Base-by-base conservation (phyloP, 1,140 invertebrate genomes). In the Sitobion miscanthi region DNA sequence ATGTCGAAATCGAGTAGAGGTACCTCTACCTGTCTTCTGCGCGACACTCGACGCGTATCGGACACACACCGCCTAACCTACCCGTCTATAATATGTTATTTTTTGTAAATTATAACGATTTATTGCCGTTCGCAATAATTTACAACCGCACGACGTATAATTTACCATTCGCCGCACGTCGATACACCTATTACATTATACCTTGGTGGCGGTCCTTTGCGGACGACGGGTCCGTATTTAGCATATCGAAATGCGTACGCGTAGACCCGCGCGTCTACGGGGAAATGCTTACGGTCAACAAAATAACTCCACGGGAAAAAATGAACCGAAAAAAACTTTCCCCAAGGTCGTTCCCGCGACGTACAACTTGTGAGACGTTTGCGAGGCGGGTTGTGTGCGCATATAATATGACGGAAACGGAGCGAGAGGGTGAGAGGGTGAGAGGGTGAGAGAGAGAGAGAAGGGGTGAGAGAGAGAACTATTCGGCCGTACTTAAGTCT, bases 401-500 rank as follows among this genome's bases (percentile, higher is more conserved):
- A 4, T 42, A 35, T 35, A 35, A 35, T 35, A 14, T 77, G 62
- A n/a, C 6, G 14, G n/a, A n/a, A 9, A 62, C 30, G 30, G 57
- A 62, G 57, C 11, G 25, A 30, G 25, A 2, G 7, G 11, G 62
- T 14, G 62, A 69, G 62, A 42, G 42, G 42, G 42, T 42, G 30
- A n/a, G 25, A 62, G 30, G 25, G 57, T 8, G 57, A 21, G 25
- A 14, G 30, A 0, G 2, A 20, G 62, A 25, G 23, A 2, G 25
- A 17, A 0, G 23, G 52, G 3, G 21, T 21, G 52, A 21, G 52
- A 30, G 57, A 30, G 9, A 62, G 57, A 77, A 17, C 62, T n/a
- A 77, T 77, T 77, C n/a, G 62, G 62, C 62, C 62, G 62, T 77
- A 77, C 62, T 77, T n/a, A 77, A 77, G 62, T 77, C 62, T 77